Conservation (phyloP, 30 jellyfish, hydroid and myxozoan species). For the Hydractinia echinata region DNA sequence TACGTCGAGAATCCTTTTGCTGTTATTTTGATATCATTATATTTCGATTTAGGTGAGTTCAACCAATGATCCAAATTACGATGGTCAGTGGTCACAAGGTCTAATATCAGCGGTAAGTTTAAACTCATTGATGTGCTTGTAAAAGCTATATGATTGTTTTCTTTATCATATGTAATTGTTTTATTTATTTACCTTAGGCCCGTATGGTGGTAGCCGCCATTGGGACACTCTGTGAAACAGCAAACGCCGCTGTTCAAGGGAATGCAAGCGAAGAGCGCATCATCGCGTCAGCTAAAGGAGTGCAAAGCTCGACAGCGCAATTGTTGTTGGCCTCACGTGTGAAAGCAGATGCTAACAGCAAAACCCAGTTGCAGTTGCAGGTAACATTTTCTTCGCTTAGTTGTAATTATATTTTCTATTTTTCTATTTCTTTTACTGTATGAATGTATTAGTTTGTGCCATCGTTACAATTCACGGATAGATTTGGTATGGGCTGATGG, state of each 20-base stretch:
- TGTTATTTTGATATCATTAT: background rate
- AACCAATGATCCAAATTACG: conserved; percentile 56
- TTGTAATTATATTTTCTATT: background rate
- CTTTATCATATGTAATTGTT: background rate
- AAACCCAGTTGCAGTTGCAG: conserved; percentile 80
- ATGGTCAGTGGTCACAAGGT: conserved; percentile 99
- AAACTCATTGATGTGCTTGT: background rate
- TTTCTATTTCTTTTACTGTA: background rate
- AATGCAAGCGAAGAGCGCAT: conserved; percentile 96
- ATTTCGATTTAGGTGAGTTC: conserved; percentile 26
- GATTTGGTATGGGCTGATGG: background rate
- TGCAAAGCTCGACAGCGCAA: conserved; percentile 97
- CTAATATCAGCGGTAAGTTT: conserved; percentile 94
- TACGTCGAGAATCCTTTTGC: background rate
- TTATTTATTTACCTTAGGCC: conserved; percentile 54
- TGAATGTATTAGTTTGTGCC: too few relatives aligned
- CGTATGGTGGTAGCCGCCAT: conserved; percentile 98
- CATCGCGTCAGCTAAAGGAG: conserved; percentile 98
- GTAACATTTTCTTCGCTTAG: conserved; percentile 18
- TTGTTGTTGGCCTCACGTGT: conserved; percentile 95
- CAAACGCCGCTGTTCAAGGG: conserved; percentile 99
- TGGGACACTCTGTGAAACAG: conserved; percentile 99
- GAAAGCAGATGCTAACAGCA: conserved; percentile 97
- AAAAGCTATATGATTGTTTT: background rate
- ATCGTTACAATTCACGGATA: too few relatives aligned